Base-by-base conservation (phyloP, 2,888 invertebrate genomes). In the Rhogogaster chlorosoma region DNA sequence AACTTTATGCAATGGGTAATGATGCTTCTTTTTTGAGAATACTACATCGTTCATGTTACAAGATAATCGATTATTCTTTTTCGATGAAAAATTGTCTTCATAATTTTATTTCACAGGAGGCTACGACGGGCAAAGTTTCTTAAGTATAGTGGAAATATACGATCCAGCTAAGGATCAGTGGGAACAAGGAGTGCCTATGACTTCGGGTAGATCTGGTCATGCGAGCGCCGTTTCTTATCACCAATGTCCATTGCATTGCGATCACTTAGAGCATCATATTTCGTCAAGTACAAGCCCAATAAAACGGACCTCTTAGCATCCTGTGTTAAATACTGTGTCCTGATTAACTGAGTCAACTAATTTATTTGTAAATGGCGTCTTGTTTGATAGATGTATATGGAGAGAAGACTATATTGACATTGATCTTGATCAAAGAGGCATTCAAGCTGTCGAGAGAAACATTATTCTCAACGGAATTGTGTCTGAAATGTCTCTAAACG, bases 141-240 rank as follows among this genome's bases (percentile, higher is more conserved):
- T 98, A 67, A 95, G 96, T 86, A 97, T 97, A 80, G 98, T 98
- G 29, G 98, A 99, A 94, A 97, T 98, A 85, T 99, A 98, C 93
- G 97, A 98, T 93, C 97, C 98, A 5, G 94, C 94, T 2, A 95
- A 94, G 70, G 96, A 98, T 93, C 92, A 94, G 26, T 99, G 99
- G 99, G 94, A 95, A 86, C 95, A 95, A 87, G 97, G 98, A 61
- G 95, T 96, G 7, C 95, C 97, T 6, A 95, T 99, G 91, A 96
- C 97, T 29, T 97, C 98, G 6, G 98, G 97, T 12, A 95, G 98
- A 82, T 98, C 98, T 12, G 98, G 99, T 0, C 98, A 98, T 93
- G 98, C 98, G 0, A 97, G 98, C 73, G 98, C 98, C 3, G 98
- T 98, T 18, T 98, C 98, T 90, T 97, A 97, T 93, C 96, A 96